Evolutionary conservation across 2,113 vertebrate genomes (phyloP).

Genomic region (Solenodon paradoxus): DNA sequence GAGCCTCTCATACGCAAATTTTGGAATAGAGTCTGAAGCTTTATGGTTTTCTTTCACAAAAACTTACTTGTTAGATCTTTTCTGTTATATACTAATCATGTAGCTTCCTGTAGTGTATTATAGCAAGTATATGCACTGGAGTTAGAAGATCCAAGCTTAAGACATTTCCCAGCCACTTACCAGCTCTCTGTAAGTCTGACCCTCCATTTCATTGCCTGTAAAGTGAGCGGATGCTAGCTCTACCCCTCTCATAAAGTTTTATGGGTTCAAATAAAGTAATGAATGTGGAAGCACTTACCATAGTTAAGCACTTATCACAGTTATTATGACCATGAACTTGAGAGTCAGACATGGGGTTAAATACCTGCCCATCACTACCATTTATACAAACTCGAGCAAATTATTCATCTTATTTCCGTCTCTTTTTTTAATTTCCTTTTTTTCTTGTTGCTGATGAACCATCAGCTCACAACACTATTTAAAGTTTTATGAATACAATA

Average conservation of each 20-base stretch:
- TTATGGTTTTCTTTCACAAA: neutral
- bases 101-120: neutral
- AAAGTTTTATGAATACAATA: too few species aligned
- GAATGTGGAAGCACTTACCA: conserved; percentile 56
- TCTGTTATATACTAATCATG: neutral
- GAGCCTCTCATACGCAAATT: neutral
- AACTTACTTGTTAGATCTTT: neutral
- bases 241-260: conserved; percentile 66
- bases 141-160: neutral
- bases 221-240: conserved; percentile 40
- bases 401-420: neutral
- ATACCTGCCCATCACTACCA: neutral
- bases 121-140: neutral
- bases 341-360: conserved; percentile 42
- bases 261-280: conserved; percentile 70
- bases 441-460: too few species aligned
- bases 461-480: too few species aligned
- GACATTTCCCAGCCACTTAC: neutral
- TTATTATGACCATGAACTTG: conserved; percentile 60
- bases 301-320: conserved; percentile 56
- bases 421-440: neutral
- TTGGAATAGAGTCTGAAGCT: neutral
- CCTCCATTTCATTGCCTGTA: conserved; percentile 41
- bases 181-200: neutral
- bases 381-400: neutral